A percentile compares a stretch with the other conserved stretches of the same genome.
phyloP scores from a whole-genome alignment of 2,113 vertebrate species.

The Vulpes vulpes region DNA sequence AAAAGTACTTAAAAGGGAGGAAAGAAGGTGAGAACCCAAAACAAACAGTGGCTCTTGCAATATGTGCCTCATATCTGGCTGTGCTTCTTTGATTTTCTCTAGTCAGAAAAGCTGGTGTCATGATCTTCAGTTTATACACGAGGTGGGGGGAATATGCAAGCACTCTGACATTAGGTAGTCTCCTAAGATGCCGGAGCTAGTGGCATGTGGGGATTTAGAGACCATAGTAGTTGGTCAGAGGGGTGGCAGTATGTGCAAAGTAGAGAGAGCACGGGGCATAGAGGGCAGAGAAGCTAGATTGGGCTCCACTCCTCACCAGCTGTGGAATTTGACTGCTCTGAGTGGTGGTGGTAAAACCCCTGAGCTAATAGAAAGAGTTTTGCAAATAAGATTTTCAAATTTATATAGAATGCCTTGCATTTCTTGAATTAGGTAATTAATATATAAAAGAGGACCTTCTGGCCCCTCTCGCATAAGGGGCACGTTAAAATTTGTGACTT shows the following conservation, averaged over 20 bases:
- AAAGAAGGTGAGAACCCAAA: not conserved
- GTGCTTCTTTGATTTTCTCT: not conserved
- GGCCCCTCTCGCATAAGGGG: not conserved
- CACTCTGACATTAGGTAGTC: not conserved
- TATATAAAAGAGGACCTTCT: not conserved
- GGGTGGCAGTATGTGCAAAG: not conserved
- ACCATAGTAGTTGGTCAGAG: not conserved
- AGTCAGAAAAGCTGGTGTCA: not conserved
- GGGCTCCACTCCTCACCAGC: not conserved
- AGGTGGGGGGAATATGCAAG: not conserved
- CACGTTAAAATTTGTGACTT: constrained; percentile 13
- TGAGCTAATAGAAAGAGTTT: not conserved
- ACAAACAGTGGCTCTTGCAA: not conserved
- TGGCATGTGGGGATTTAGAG: not conserved
- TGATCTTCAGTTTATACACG: not conserved
- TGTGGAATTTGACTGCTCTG: not conserved
- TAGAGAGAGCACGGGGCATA: not conserved
- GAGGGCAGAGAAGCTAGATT: not conserved
- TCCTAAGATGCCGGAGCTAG: not conserved
- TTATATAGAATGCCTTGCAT: constrained; percentile 3
- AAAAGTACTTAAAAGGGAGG: not conserved
- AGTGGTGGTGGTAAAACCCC: not conserved
- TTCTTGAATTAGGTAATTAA: not conserved
- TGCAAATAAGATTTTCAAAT: not conserved
- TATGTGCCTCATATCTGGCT: not conserved